These are phyloP conservation scores for Rhodeus uyekii DNA, from an alignment of 2,797 vertebrate genomes.

Conservation along the genomic window DNA sequence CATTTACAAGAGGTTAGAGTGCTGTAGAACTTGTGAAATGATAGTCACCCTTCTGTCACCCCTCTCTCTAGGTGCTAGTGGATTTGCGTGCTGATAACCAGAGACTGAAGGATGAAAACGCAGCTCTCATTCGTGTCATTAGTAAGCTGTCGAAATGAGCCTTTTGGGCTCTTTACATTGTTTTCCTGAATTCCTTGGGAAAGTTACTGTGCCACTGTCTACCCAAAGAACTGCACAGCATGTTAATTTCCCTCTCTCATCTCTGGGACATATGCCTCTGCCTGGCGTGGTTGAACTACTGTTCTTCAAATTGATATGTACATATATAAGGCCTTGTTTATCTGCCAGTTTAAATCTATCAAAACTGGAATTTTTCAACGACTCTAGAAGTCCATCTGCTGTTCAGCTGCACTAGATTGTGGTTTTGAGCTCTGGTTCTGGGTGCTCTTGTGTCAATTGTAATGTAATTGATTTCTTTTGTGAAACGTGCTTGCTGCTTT, in stretches of 20 bases:
- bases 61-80: conserved; percentile 71
- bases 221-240: conserved; percentile 57
- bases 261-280: conserved; percentile 26
- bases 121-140: conserved; percentile 89
- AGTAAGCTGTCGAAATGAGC: conserved; percentile 89
- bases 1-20: not conserved
- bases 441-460: conserved; percentile 47
- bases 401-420: conserved; percentile 19
- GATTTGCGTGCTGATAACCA: conserved; percentile 89
- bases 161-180: not conserved
- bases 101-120: conserved; percentile 90
- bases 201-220: conserved; percentile 1
- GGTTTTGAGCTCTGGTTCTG: conserved; percentile 19
- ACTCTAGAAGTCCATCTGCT: not conserved
- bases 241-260: conserved; percentile 48
- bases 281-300: conserved; percentile 48
- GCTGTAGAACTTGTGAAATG: not conserved
- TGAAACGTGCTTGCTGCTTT: conserved; percentile 48
- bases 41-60: not conserved
- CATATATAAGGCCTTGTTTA: conserved; percentile 33
- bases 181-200: conserved; percentile 3
- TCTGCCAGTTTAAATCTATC: conserved; percentile 2
- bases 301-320: conserved; percentile 46
- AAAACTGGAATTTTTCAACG: conserved; percentile 9
- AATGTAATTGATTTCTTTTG: conserved; percentile 25